Percentiles rank a stretch among this genome's conserved stretches.
Conservation (phyloP, 2,797 vertebrate species). For the Mormyrus hasselquistii region DNA sequence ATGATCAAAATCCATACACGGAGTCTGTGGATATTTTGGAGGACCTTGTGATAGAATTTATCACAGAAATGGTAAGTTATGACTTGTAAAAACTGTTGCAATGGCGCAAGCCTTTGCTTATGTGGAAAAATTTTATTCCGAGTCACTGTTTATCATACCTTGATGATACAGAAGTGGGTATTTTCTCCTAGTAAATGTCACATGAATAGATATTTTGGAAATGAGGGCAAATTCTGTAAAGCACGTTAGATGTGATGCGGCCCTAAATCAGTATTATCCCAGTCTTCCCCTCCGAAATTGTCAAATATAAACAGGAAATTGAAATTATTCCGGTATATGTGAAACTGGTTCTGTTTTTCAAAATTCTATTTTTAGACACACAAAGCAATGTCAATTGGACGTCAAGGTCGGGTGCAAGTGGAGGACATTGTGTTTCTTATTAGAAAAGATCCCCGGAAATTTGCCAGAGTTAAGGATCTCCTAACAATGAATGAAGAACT, state of each 20-base stretch:
- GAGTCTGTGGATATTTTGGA: slow-evolving; percentile 96
- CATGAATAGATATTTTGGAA: background rate
- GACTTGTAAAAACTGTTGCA: background rate
- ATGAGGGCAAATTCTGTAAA: background rate
- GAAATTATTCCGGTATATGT: background rate
- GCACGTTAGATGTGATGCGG: background rate
- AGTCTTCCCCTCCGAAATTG: background rate
- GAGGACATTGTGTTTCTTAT: slow-evolving; percentile 97
- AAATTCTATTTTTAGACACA: slow-evolving; percentile 65
- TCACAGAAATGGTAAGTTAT: slow-evolving; percentile 84
- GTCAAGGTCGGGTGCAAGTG: slow-evolving; percentile 93
- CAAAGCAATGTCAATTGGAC: slow-evolving; percentile 95
- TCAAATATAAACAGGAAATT: background rate
- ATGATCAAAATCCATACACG: slow-evolving; percentile 97
- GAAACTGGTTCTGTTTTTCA: background rate
- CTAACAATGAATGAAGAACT: slow-evolving; percentile 98
- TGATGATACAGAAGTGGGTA: background rate
- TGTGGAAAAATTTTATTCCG: background rate
- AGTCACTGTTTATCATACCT: background rate
- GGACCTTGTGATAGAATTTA: slow-evolving; percentile 94
- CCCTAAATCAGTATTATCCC: background rate
- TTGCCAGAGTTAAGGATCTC: slow-evolving; percentile 92
- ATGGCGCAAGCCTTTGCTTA: background rate
- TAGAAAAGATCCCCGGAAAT: slow-evolving; percentile 91
- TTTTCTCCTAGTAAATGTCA: background rate